Base-by-base conservation (phyloP, 2,797 vertebrate genomes). In the Rhinogobio ventralis region DNA sequence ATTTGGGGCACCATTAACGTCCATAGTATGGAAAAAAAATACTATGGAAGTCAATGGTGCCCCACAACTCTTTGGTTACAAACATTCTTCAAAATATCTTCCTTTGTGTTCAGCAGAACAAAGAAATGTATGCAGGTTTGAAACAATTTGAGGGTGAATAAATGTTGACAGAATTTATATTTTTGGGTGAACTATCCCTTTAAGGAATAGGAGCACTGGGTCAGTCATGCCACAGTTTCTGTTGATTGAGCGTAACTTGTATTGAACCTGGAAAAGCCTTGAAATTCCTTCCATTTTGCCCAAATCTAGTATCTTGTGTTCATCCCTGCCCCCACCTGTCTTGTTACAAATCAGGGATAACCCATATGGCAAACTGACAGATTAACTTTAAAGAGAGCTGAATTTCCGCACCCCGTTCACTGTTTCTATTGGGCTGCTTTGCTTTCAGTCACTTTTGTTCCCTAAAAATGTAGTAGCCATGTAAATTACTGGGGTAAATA, bases 301-400 rank as follows among this genome's bases (percentile, higher is more conserved):
- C 39, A 72, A 64, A 36, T 69, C 28, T 71, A 19, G 28, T 46
- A 64, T 78, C 64, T 39, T 19, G 67, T 75, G 57, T 67, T 85
- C 36, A 77, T 82, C 80, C 71, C 46, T 17, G 64, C 67, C 86
- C 83, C 74, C 74, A 67, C 72, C 66, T 28, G 46, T 81, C 76
- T 66, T 67, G 71, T 77, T 80, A 69, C 81, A 79, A 75, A 83
- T 83, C 62, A 20, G 83, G 85, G 79, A 87, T 86, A 75, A 73
- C 82, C 84, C 86, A 86, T 86, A 87, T 87, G 88, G 88, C 74
- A 42, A 73, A 64, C 80, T 78, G 49, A 49, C 82, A 84, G 89
- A 87, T 86, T 87, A 84, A 84, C 74, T 85, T 84, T 83, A 80
- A 64, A 84, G 19, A 60, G 76, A 80, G 83, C 49, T 57, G 23